These are phyloP conservation scores for Salvelinus sp. DNA, from an alignment of 2,113 vertebrate genomes.

Conservation along the genomic window DNA sequence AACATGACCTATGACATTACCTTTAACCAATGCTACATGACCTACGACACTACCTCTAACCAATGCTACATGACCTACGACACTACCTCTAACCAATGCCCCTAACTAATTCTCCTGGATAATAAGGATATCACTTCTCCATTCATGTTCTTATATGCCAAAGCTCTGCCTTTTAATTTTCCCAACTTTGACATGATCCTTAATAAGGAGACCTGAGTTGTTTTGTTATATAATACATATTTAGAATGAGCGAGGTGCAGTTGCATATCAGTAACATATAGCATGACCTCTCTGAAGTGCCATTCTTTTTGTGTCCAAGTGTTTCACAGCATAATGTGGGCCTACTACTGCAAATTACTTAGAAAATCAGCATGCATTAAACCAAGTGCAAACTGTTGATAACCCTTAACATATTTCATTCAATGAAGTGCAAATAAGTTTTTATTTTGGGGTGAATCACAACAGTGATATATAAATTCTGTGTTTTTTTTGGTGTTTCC, in stretches of 20 bases:
- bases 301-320: neutral
- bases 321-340: too few species aligned
- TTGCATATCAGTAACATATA: neutral
- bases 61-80: too few species aligned
- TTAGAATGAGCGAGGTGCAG: neutral
- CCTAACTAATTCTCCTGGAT: neutral
- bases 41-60: neutral
- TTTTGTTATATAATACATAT: conserved; percentile 4
- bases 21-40: too few species aligned
- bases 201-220: conserved; percentile 15
- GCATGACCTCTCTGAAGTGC: neutral
- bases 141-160: too few species aligned
- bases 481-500: too few species aligned
- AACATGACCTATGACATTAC: neutral
- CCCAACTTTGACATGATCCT: neutral
- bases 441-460: neutral
- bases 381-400: too few species aligned
- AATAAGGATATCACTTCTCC: neutral
- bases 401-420: neutral
- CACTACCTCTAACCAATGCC: too few species aligned
- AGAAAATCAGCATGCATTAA: neutral
- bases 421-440: neutral
- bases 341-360: too few species aligned
- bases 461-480: too few species aligned
- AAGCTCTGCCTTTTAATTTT: neutral